Conservation (phyloP, 2,888 invertebrate species). For the Cryptocheilus praepositus region DNA sequence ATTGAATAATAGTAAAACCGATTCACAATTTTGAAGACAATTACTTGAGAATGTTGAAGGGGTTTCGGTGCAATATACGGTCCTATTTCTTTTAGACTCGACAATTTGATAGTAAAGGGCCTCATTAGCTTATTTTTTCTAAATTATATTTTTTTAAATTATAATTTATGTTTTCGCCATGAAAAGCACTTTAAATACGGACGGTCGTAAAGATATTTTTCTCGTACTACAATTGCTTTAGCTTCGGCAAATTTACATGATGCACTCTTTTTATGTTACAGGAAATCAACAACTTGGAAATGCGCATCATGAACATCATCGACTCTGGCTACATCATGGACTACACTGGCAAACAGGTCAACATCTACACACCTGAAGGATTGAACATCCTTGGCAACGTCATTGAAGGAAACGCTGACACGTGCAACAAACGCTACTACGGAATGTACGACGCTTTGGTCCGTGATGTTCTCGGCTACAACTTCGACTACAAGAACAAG, state of each 20-base stretch:
- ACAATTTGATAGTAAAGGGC: no score
- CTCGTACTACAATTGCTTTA: neutral
- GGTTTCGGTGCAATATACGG: no score
- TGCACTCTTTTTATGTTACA: slow-evolving; percentile 23
- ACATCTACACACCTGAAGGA: slow-evolving; percentile 74
- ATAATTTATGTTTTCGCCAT: no score
- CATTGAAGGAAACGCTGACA: slow-evolving; percentile 77
- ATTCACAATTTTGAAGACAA: no score
- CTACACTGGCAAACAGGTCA: slow-evolving; percentile 59
- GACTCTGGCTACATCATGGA: slow-evolving; percentile 66
- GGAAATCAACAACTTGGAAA: slow-evolving; percentile 62
- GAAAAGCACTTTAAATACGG: no score
- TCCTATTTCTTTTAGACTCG: no score
- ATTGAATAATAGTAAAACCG: no score
- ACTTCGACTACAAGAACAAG: slow-evolving; percentile 70
- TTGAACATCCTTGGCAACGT: slow-evolving; percentile 78
- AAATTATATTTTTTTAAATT: no score
- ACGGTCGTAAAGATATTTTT: no score
- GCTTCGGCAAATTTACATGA: neutral
- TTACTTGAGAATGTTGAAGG: slow-evolving; percentile 4
- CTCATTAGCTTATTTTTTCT: no score
- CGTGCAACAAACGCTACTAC: slow-evolving; percentile 75
- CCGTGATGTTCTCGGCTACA: slow-evolving; percentile 75
- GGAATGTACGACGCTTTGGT: slow-evolving; percentile 79
- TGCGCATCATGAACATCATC: slow-evolving; percentile 64